Base-by-base conservation (phyloP, 35 echinoderm and acorn worm genomes). In the Lytechinus variegatus region DNA sequence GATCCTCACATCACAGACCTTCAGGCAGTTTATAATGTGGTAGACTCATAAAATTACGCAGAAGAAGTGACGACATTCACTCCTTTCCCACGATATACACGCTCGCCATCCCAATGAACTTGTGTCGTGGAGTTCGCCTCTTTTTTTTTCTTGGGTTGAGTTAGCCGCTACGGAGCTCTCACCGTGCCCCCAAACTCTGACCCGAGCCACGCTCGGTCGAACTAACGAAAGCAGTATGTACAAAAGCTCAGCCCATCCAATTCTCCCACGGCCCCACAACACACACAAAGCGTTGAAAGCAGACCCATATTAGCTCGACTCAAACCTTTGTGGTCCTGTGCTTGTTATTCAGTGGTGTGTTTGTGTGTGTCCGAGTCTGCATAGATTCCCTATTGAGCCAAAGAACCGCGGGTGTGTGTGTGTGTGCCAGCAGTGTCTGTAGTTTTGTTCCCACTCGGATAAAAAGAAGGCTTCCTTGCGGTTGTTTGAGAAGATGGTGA, bases 271-370 rank as follows among this genome's bases (percentile, higher is more conserved):
- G 92, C 54, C 54, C 54, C 92, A 28, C 53, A 57, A 54, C 92
- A 57, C 92, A 57, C 92, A 93, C 92, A 93, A 93, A 93, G 92
- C 55, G 54, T 53, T 93, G 92, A 93, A 93, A 93, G 92, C 92
- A 93, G 52, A 14, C 66, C 52, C 28, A 54, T 90, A 90, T 90
- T 90, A 90, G 88, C 88, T 54, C 53, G 52, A 55, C 54, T 93
- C 52, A 56, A 93, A 93, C 92, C 92, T 93, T 54, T 93, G 88
- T 93, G 92, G 92, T 27, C 92, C 54, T 93, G n/a, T 55, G 92
- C 53, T 27, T 93, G 92, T 93, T 54, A 28, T 93, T 54, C 55
- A 24, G 27, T 10, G 92, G 92, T 93, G 9, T 93, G 24, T 44
- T 19, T 19, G 55, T 57, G 92, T 54, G 92, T 57, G 13, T n/a